Conservation (phyloP, 2,797 vertebrate genomes). For the Dermochelys coriacea region DNA sequence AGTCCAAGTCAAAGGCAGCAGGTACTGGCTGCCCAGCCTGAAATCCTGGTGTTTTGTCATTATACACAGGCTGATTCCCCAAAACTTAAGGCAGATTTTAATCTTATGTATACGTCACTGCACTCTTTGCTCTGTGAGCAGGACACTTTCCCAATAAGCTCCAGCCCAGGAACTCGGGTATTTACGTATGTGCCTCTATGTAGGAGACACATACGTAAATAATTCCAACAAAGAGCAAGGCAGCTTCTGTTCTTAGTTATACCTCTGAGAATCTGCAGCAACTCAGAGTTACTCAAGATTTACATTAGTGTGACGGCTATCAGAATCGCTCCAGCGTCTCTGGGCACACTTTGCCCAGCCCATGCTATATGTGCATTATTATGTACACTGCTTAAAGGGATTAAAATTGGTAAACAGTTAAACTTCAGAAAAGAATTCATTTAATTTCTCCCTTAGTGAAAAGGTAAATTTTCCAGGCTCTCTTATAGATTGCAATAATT, state of each 20-base stretch:
- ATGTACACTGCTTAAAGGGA: background rate
- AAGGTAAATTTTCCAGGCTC: background rate
- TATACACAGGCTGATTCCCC: background rate
- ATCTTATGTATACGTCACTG: background rate
- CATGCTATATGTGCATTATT: background rate
- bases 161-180: background rate
- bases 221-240: background rate
- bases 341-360: background rate
- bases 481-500: background rate
- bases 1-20: slow-evolving; percentile 36
- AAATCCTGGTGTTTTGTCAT: background rate
- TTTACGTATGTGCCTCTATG: background rate
- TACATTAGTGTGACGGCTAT: background rate
- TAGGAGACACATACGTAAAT: background rate
- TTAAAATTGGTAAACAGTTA: background rate
- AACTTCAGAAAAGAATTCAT: background rate
- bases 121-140: background rate
- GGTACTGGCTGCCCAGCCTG: background rate
- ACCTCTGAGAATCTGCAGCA: background rate
- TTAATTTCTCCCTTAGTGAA: background rate
- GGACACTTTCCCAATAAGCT: background rate
- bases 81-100: background rate
- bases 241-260: background rate
- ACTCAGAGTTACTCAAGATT: background rate
- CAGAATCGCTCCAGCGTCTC: background rate